Evolutionary conservation across 2,888 invertebrate species (phyloP), one percentile per base, ranked within the genome.

Genomic region (Pharmacophagus antenor): DNA sequence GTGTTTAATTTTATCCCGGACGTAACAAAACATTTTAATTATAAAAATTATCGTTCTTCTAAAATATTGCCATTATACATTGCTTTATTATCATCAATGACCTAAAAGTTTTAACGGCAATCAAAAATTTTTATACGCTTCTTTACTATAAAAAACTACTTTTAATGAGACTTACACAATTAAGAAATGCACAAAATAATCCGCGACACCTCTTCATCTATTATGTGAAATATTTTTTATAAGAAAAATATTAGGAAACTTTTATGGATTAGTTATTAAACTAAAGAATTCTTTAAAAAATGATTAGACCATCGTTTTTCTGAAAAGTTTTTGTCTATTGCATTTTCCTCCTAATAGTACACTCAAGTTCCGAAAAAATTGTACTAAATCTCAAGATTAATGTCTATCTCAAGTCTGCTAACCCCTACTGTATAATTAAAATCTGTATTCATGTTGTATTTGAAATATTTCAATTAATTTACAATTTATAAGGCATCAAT

Each of bases 21-120:
- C 49, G 6, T 47, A 22, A 15, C 5, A 22, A 22, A 5, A 47
- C 12, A 5, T 7, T 31, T 31, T 31, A 12, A 21, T 15, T 2
- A 22, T 15, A 22, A 22, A 22, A 8, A 12, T 47, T 18, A 22
- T 15, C 6, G 21, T 41, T 46, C 31, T 53, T 52, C 52, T 52
- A 31, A 58, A 52, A 58, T 23, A 37, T 52, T 58, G 46, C 21
- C 21, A n/a, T n/a, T n/a, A n/a, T n/a, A 23, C 22, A 44, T 44
- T 52, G 51, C 25, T 58, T 58, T 58, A 58, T 58, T 58, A 31
- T 52, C 52, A 18, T 52, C 21, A 58, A 58, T 52, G 31, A 8
- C 17, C 23, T 37, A 17, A 17, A 42, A 17, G 6, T 42, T 42
- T 42, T 42, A 42, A 42, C n/a, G 41, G n/a, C 17, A n/a, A 42